Percentiles rank a stretch among this genome's conserved stretches.
Conservation (phyloP, 2,888 invertebrate genomes). For the Globia sparganii region DNA sequence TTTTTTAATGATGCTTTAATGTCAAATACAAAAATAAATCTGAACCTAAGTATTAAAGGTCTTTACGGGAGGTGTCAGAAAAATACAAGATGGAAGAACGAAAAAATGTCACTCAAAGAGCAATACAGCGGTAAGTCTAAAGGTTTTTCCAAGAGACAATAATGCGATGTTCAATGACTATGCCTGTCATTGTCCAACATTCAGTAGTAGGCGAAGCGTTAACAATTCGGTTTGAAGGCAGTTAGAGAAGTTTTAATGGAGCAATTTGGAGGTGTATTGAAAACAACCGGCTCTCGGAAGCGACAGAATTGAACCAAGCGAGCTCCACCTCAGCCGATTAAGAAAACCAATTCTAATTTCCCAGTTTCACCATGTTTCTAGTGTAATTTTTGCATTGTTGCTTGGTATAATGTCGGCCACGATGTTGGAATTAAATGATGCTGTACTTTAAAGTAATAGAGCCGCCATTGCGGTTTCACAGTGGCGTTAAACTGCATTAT, state of each 20-base stretch:
- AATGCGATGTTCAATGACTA: constrained; percentile 61
- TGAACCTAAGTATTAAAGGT: constrained; percentile 21
- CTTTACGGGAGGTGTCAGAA: constrained; percentile 18
- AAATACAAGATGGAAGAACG: constrained; percentile 26
- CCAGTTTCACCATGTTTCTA: constrained; percentile 58
- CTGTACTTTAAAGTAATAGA: constrained; percentile 26
- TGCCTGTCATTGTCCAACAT: constrained; percentile 73
- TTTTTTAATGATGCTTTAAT: not conserved
- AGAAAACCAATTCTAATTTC: constrained; percentile 73
- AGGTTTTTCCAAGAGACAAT: constrained; percentile 48
- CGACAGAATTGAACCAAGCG: constrained; percentile 66
- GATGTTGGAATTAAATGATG: constrained; percentile 34
- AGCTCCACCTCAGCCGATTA: constrained; percentile 72
- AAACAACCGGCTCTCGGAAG: constrained; percentile 76
- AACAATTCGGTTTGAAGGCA: constrained; percentile 78
- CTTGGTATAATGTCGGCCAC: constrained; percentile 20
- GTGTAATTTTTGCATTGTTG: constrained; percentile 60
- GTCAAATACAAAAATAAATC: constrained; percentile 8
- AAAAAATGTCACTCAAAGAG: constrained; percentile 40
- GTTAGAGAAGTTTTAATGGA: constrained; percentile 85
- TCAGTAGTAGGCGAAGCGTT: constrained; percentile 74
- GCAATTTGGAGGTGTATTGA: constrained; percentile 84
- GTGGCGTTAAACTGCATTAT: constrained; percentile 31
- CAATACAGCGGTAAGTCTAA: constrained; percentile 19
- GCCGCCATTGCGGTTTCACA: constrained; percentile 17